Evolutionary conservation across 2,888 invertebrate genomes (phyloP).

Genomic region (Lysandra coridon): DNA sequence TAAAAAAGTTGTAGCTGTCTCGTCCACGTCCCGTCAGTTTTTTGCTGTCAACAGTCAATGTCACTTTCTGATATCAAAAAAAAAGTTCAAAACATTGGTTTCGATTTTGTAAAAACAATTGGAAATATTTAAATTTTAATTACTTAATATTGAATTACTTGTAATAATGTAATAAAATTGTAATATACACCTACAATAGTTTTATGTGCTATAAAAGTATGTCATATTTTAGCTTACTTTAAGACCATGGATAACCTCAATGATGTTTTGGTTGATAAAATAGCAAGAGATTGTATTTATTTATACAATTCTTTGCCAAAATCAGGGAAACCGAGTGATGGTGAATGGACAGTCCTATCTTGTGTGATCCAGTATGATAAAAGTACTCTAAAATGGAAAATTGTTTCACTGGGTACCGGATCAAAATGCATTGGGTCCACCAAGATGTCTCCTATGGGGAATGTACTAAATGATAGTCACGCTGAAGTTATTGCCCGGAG

Average conservation of each 20-base stretch:
- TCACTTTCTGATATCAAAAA: not conserved
- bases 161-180: not conserved
- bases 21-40: too few species aligned
- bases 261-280: slow-evolving; percentile 59
- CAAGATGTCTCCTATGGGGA: slow-evolving; percentile 83
- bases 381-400: slow-evolving; percentile 60
- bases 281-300: slow-evolving; percentile 81
- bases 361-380: slow-evolving; percentile 83
- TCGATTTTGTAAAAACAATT: not conserved
- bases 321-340: slow-evolving; percentile 87
- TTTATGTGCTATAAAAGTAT: not conserved
- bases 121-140: not conserved
- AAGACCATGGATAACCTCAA: slow-evolving; percentile 49
- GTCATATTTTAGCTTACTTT: not conserved
- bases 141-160: not conserved
- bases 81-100: not conserved
- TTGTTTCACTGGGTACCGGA: slow-evolving; percentile 93
- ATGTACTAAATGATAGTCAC: slow-evolving; percentile 93
- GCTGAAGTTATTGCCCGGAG: slow-evolving; percentile 94
- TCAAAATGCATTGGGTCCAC: slow-evolving; percentile 92
- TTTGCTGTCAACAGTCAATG: not conserved
- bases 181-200: not conserved
- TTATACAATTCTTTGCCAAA: slow-evolving; percentile 84
- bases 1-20: too few species aligned
- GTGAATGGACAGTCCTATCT: slow-evolving; percentile 92